Evolutionary conservation across 2,888 invertebrate genomes (phyloP).

Genomic region (Apotomis turbidana): DNA sequence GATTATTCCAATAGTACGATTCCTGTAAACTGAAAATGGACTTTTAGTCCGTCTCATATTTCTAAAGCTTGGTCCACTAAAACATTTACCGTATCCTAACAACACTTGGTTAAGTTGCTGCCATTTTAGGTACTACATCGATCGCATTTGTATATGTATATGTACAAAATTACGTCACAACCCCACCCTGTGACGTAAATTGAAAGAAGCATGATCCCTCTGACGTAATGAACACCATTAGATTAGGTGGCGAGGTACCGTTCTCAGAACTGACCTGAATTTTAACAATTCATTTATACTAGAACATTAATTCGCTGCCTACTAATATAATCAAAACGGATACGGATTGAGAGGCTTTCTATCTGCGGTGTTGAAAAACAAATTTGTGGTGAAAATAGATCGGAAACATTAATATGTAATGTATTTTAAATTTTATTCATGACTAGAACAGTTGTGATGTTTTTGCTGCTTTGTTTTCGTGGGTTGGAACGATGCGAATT

Average conservation of each 20-base stretch:
- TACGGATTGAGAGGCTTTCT: background rate
- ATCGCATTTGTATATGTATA: slow-evolving; percentile 41
- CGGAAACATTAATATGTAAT: slow-evolving; percentile 1
- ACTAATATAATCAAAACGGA: slow-evolving; percentile 10
- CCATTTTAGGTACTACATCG: slow-evolving; percentile 39
- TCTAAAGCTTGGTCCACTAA: too few relatives aligned
- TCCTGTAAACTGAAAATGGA: too few relatives aligned
- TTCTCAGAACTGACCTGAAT: slow-evolving; percentile 11
- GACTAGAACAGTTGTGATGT: too few relatives aligned
- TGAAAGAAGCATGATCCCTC: slow-evolving; percentile 44
- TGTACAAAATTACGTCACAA: slow-evolving; percentile 44
- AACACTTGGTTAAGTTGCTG: background rate
- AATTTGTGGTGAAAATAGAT: background rate
- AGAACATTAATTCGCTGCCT: slow-evolving; percentile 2
- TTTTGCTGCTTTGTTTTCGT: too few relatives aligned
- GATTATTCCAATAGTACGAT: too few relatives aligned
- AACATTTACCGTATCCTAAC: too few relatives aligned
- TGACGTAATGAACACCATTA: slow-evolving; percentile 47
- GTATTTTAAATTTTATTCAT: too few relatives aligned
- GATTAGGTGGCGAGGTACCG: slow-evolving; percentile 19
- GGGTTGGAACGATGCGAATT: too few relatives aligned
- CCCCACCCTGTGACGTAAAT: slow-evolving; percentile 49
- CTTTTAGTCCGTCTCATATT: too few relatives aligned
- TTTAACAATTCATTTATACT: slow-evolving; percentile 28
- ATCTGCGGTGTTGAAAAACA: background rate